Conservation (phyloP, 1,140 invertebrate genomes). For the Dendrolimus kikuchii region DNA sequence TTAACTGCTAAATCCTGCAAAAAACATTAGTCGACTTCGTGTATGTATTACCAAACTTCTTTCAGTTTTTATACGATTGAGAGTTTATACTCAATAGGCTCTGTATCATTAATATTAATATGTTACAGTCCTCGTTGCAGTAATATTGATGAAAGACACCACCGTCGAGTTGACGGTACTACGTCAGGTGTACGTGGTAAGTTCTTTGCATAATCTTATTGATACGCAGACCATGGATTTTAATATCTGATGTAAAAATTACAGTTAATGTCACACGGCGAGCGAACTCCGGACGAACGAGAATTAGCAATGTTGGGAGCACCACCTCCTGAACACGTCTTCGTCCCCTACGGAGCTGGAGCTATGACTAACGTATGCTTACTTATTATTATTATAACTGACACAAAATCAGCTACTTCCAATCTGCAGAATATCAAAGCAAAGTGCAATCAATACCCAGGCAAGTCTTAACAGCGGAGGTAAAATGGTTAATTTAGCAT, state of each 20-base stretch:
- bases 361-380: constrained; percentile 71
- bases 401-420: too few relatives aligned
- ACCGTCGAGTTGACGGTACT: constrained; percentile 59
- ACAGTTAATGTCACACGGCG: constrained; percentile 73
- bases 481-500: too few relatives aligned
- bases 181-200: constrained; percentile 69
- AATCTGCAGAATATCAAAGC: too few relatives aligned
- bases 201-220: constrained; percentile 9
- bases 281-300: constrained; percentile 65
- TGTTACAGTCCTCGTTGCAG: constrained; percentile 60
- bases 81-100: too few relatives aligned
- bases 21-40: too few relatives aligned
- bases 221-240: not conserved
- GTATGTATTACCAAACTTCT: too few relatives aligned
- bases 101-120: constrained; percentile 11
- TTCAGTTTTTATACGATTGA: too few relatives aligned
- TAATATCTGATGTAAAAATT: constrained; percentile 2
- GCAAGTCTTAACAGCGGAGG: too few relatives aligned
- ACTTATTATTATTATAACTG: too few relatives aligned
- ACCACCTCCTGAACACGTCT: constrained; percentile 59
- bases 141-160: constrained; percentile 63
- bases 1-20: too few relatives aligned
- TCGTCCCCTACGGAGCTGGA: constrained; percentile 65
- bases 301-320: constrained; percentile 65
- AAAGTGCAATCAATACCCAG: too few relatives aligned